Evolutionary conservation across 2,113 vertebrate genomes (phyloP).

Genomic region (Ciconia stormi): DNA sequence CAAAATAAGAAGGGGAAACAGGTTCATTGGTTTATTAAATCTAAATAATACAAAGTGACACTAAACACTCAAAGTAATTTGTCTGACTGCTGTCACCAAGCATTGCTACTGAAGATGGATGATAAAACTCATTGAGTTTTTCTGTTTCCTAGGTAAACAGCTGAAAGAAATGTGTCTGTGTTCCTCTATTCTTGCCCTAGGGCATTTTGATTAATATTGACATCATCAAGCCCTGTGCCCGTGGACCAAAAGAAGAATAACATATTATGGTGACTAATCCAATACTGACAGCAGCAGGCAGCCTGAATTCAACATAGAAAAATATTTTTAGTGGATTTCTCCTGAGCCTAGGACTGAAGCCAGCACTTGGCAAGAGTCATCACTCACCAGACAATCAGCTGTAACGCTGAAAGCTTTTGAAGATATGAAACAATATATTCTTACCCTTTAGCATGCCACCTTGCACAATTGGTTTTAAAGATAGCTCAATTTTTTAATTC

Average conservation of each 20-base stretch:
- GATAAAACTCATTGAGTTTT: conserved; percentile 26
- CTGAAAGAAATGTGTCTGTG: conserved; percentile 9
- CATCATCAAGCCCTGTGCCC: background rate
- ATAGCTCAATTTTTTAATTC: background rate
- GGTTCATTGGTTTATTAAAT: background rate
- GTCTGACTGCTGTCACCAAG: conserved; percentile 32
- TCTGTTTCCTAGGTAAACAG: conserved; percentile 33
- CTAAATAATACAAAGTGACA: conserved; percentile 38
- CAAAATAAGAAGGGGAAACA: background rate
- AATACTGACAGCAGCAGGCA: conserved; percentile 17
- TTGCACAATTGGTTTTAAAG: background rate
- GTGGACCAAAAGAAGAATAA: conserved; percentile 4
- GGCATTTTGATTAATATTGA: conserved; percentile 52
- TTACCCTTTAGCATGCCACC: background rate
- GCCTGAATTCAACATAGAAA: background rate
- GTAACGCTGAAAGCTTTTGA: background rate
- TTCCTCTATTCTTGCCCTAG: background rate
- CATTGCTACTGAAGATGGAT: conserved; percentile 40
- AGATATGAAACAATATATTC: background rate
- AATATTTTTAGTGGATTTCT: conserved; percentile 10
- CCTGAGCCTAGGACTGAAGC: background rate
- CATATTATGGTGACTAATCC: conserved; percentile 33
- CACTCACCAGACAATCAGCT: background rate
- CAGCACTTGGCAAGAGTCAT: background rate
- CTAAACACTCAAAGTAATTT: conserved; percentile 22